Evolutionary conservation across 2,113 vertebrate genomes (phyloP).

Genomic region (Malurus alboscapulatus): DNA sequence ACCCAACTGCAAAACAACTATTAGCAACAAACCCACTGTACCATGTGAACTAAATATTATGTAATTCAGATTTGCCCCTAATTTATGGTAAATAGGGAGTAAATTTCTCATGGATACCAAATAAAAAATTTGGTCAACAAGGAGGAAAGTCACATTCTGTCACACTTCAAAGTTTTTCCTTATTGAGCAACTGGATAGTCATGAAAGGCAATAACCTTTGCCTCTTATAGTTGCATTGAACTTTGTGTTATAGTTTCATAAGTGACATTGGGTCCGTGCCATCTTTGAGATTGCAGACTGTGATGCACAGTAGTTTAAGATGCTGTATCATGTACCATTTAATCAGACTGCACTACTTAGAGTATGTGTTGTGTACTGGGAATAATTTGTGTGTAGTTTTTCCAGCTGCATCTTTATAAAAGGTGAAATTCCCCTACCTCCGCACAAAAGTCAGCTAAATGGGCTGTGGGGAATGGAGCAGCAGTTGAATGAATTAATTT

Average conservation of each 20-base stretch:
- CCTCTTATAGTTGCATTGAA: background rate
- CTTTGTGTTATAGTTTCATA: background rate
- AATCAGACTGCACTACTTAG: conserved; percentile 36
- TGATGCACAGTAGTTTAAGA: conserved; percentile 18
- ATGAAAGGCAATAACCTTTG: background rate
- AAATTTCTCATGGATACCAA: background rate
- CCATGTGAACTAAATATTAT: background rate
- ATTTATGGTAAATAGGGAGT: background rate
- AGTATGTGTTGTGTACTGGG: conserved; percentile 51
- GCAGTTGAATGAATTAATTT: conserved; percentile 60
- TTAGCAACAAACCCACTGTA: background rate
- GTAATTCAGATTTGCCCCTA: background rate
- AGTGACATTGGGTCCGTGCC: background rate
- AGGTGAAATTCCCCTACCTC: conserved; percentile 65
- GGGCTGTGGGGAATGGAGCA: conserved; percentile 39
- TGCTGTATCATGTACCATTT: conserved; percentile 54
- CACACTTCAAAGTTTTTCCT: background rate
- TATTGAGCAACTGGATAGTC: background rate
- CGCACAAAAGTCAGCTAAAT: conserved; percentile 13
- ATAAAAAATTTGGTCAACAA: background rate
- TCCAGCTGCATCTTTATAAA: conserved; percentile 50
- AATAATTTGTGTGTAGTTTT: conserved; percentile 57
- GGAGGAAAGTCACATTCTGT: background rate
- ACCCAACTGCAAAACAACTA: background rate
- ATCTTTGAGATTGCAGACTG: conserved; percentile 3